These are phyloP conservation scores for Brachyistius frenatus DNA, from an alignment of 2,113 vertebrate species.

Conservation along the genomic window DNA sequence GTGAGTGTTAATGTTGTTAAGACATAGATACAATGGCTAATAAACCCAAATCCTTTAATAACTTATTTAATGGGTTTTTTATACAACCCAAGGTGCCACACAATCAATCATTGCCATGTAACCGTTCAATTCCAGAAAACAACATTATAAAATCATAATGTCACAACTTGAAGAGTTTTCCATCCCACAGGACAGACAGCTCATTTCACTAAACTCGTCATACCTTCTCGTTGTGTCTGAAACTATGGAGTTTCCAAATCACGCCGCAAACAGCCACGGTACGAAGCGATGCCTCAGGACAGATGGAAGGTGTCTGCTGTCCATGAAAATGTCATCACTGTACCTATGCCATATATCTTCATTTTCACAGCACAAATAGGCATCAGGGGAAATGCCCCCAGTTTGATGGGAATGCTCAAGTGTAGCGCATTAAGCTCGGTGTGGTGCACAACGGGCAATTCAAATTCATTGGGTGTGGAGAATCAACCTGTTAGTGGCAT, in stretches of 20 bases:
- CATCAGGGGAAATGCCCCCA: conserved; percentile 64
- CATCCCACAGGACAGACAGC: conserved; percentile 28
- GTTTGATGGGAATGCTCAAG: conserved; percentile 64
- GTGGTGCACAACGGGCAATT: conserved; percentile 46
- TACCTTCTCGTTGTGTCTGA: conserved; percentile 35
- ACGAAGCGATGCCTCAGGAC: conserved; percentile 46
- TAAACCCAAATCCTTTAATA: not conserved
- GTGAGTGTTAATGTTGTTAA: too few relatives aligned
- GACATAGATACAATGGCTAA: too few relatives aligned
- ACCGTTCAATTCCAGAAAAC: conserved; percentile 17
- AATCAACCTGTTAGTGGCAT: conserved; percentile 63
- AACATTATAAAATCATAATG: not conserved
- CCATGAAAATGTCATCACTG: conserved; percentile 68
- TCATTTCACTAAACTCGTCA: conserved; percentile 30
- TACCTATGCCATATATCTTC: conserved; percentile 76
- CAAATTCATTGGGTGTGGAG: conserved; percentile 66
- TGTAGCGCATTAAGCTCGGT: conserved; percentile 42
- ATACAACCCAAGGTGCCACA: not conserved
- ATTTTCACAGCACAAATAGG: conserved; percentile 65
- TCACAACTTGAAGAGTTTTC: conserved; percentile 29
- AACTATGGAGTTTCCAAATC: conserved; percentile 55
- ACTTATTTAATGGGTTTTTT: not conserved
- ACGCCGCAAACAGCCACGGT: conserved; percentile 49
- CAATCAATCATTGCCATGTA: not conserved
- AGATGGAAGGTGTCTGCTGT: conserved; percentile 68